Evolutionary conservation across 2,888 invertebrate genomes (phyloP).

Genomic region (Drosophila greeni): DNA sequence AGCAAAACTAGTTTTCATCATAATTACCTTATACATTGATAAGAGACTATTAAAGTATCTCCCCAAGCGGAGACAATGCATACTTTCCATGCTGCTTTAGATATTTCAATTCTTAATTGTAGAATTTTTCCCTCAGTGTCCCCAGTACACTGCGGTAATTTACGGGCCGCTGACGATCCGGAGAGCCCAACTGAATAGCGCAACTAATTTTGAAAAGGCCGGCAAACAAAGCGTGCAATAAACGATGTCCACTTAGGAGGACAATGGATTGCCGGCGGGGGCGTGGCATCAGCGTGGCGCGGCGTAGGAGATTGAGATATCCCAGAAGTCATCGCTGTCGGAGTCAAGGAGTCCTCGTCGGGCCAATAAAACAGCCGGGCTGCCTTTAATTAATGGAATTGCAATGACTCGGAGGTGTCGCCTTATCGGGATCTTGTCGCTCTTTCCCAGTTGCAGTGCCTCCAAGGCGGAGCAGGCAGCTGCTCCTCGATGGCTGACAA

Average conservation of each 20-base stretch:
- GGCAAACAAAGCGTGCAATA: conserved; percentile 64
- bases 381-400: conserved; percentile 69
- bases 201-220: conserved; percentile 73
- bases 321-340: conserved; percentile 16
- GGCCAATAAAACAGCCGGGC: conserved; percentile 59
- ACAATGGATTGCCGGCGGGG: conserved; percentile 50
- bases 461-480: conserved; percentile 39
- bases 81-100: not conserved
- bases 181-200: conserved; percentile 62
- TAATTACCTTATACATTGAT: too few relatives aligned
- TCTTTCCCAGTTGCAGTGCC: conserved; percentile 25
- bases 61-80: not conserved
- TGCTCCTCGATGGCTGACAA: conserved; percentile 59
- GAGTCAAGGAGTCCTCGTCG: conserved; percentile 10
- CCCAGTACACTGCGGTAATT: conserved; percentile 47
- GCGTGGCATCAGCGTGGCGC: conserved; percentile 18
- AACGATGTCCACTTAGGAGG: conserved; percentile 72
- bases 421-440: conserved; percentile 50
- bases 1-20: too few relatives aligned
- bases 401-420: conserved; percentile 62
- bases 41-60: not conserved
- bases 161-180: conserved; percentile 45
- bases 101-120: not conserved
- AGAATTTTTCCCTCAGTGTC: not conserved
- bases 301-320: conserved; percentile 33